Conservation (phyloP, 1,140 invertebrate species). For the Theocolax elegans region DNA sequence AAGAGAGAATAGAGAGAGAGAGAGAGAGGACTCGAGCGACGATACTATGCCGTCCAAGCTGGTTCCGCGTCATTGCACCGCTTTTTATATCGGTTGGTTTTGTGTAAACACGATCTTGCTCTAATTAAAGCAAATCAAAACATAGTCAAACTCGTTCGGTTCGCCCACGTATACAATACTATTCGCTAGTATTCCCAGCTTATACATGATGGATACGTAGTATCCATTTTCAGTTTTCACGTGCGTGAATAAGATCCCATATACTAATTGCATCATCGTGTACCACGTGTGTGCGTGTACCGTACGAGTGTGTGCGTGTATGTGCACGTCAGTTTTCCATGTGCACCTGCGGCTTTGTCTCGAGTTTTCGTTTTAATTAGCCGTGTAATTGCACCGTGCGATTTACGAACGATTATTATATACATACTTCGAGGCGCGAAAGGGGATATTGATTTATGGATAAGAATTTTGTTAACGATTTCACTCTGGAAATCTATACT, state of each 20-base stretch:
- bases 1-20: too few relatives aligned
- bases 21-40: too few relatives aligned
- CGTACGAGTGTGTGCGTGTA: too few relatives aligned
- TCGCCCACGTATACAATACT: constrained; percentile 16
- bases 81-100: constrained; percentile 52
- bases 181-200: too few relatives aligned
- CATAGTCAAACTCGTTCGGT: constrained; percentile 40
- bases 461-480: neutral
- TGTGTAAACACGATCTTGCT: constrained; percentile 60
- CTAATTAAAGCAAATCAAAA: constrained; percentile 62
- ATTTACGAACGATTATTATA: constrained; percentile 11
- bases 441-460: neutral
- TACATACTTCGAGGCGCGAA: neutral
- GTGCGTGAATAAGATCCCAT: neutral
- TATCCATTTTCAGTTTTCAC: neutral
- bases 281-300: neutral
- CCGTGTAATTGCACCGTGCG: neutral
- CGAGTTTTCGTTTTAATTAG: constrained; percentile 7
- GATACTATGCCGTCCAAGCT: constrained; percentile 37
- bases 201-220: too few relatives aligned
- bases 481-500: neutral
- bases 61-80: constrained; percentile 53
- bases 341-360: neutral
- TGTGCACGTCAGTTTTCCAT: neutral
- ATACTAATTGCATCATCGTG: neutral